Base-by-base conservation (phyloP, 2,797 vertebrate species). In the Gallirallus australis region DNA sequence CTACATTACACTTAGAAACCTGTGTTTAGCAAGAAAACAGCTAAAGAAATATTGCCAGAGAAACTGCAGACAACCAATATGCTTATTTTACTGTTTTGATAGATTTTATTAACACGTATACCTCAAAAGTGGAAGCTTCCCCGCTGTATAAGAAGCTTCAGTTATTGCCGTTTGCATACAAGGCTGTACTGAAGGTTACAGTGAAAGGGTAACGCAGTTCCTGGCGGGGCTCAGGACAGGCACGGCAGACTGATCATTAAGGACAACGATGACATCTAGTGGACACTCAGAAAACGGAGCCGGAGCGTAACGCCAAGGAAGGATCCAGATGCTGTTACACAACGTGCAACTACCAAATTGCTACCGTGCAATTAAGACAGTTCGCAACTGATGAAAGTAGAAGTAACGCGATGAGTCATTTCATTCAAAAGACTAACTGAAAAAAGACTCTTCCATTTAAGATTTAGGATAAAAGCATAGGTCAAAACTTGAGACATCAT, bases 191-290 rank as follows among this genome's bases (percentile, higher is more conserved):
- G 84, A 89, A 45, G 35, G n/a, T 47, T 33, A 61, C 47, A 64
- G 40, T 30, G 50, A 24, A 86, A 70, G 47, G 25, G 27, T 19
- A 60, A 89, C n/a, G 70, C 17, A 37, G 37, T 27, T 69, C 82
- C 1, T 14, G 12, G 24, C 79, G 52, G 33, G 76, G 39, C 5
- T 70, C 31, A 40, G 16, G 3, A 7, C 21, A 54, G 45, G 37
- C 28, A 47, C 19, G 75, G 52, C 89, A 25, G 57, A 66, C 25
- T 19, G 82, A 4, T 94, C 40, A 91, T 90, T 95, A 94, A 95
- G 86, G 92, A 73, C 95, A 97, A 98, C 73, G 93, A 10, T 97
- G 98, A 98, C 98, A 98, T 96, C 98, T 98, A 97, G 98, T 85
- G 98, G 98, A 65, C 66, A 90, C 30, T 93, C 33, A 8, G 45